phyloP scores from a whole-genome alignment of 2,888 invertebrate genomes.

The Elgonia sp. region DNA sequence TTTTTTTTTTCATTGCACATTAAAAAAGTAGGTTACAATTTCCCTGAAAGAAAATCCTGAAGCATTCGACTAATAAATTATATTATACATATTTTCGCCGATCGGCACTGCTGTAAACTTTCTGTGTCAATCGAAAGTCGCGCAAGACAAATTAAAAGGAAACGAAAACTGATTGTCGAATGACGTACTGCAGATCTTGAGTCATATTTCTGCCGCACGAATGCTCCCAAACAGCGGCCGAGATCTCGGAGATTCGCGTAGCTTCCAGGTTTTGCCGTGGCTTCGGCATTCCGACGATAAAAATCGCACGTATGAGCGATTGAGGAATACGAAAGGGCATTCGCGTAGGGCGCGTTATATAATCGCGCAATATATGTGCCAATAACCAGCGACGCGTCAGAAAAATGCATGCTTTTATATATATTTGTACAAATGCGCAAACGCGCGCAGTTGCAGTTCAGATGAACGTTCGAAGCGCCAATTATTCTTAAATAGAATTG shows the following conservation, averaged over 20 bases:
- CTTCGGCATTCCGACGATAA: background rate
- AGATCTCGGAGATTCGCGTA: conserved; percentile 1
- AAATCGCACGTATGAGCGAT: conserved; percentile 11
- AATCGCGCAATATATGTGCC: conserved; percentile 82
- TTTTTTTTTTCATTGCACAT: no score
- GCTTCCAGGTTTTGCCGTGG: conserved; percentile 13
- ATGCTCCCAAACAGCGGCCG: background rate
- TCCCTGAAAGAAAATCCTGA: background rate
- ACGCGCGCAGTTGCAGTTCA: conserved; percentile 49
- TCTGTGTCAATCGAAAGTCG: conserved; percentile 44
- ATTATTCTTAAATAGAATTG: conserved; percentile 46
- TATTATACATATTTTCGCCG: background rate
- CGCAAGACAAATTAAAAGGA: conserved; percentile 34
- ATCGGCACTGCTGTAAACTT: background rate
- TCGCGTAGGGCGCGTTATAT: conserved; percentile 82
- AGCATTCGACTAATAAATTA: background rate
- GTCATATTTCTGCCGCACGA: conserved; percentile 23
- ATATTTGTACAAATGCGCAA: conserved; percentile 50
- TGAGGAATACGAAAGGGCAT: conserved; percentile 66
- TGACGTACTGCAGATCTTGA: conserved; percentile 40
- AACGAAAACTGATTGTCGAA: conserved; percentile 39
- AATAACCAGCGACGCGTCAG: conserved; percentile 80
- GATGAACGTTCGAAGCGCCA: conserved; percentile 42
- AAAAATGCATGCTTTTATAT: conserved; percentile 64
- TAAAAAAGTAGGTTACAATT: background rate